Base-by-base conservation (phyloP, 1,140 invertebrate genomes). In the Papilio dardanus region DNA sequence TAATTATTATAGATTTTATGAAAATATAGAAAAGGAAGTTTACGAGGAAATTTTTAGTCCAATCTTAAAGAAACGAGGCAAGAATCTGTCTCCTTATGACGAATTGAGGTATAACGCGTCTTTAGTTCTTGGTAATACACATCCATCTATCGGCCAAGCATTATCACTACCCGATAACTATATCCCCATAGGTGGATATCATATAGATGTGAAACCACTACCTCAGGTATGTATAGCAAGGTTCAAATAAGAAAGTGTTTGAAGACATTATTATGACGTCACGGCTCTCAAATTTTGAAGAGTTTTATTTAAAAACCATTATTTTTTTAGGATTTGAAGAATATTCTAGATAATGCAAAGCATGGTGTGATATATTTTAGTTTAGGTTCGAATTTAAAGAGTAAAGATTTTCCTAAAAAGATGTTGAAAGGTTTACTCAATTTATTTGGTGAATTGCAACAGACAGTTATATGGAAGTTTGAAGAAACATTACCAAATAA, bases 361-460 rank as follows among this genome's bases (percentile, higher is more conserved):
- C 78, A 95, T 54, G 95, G 95, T 3, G 94, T 95, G 0, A 91
- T 96, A 54, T 96, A 95, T 76, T 95, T 96, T 62, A 96, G 93
- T 69, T 90, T 96, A 80, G 96, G 95, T 2, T 95, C 95, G 0
- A 95, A 95, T 87, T 80, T 96, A 1, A 94, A 94, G 58, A 92
- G 93, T 67, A 88, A 85, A n/a, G 77, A 84, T 28, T 79, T 86
- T 16, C 86, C 88, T 7, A 71, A 82, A 1, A 50, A 77, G 21
- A 28, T 87, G 0, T 84, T 82, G 50, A 42, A 76, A 42, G 68
- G 73, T 1, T 58, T 90, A 7, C 46, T 89, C 12, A 81, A 83
- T 19, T 37, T 82, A 8, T 88, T 91, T 74, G 77, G 84, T 10
- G 69, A 79, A 68, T 76, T 89, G 5, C 86, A 89, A 67, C 82